These are phyloP conservation scores for Rhea americana DNA, from an alignment of 2,113 vertebrate species.

Conservation along the genomic window DNA sequence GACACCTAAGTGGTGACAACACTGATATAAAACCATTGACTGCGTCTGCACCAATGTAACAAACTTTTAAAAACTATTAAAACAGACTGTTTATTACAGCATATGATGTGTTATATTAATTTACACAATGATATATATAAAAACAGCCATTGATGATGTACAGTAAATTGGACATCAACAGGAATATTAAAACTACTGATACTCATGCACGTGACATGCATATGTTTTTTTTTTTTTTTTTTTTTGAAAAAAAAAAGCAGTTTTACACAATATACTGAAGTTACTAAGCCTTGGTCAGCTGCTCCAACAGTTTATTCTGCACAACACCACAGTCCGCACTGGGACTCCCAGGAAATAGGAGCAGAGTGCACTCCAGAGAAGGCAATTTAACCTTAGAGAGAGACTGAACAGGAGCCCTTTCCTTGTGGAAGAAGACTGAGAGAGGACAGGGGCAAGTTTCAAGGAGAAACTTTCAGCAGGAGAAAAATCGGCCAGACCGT, in stretches of 20 bases:
- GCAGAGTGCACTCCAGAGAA: constrained; percentile 20
- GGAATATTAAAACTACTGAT: constrained; percentile 79
- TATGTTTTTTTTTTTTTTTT: constrained; percentile 68
- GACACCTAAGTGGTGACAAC: neutral
- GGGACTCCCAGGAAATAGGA: neutral
- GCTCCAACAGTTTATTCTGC: constrained; percentile 59
- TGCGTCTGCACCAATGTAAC: constrained; percentile 65
- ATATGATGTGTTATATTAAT: constrained; percentile 86
- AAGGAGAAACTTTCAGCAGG: constrained; percentile 14
- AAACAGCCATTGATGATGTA: constrained; percentile 82
- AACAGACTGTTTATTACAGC: constrained; percentile 83
- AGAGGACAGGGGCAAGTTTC: neutral
- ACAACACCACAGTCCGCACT: neutral
- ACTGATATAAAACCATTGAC: neutral
- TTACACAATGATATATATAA: constrained; percentile 85
- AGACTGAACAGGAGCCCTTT: constrained; percentile 44
- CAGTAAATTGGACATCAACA: constrained; percentile 78
- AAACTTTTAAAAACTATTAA: constrained; percentile 77
- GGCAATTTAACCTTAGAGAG: neutral
- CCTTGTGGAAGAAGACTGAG: neutral
- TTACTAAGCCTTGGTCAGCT: constrained; percentile 68
- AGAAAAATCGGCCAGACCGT: neutral
- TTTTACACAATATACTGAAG: constrained; percentile 79
- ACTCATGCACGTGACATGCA: constrained; percentile 82
- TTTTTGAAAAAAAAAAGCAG: constrained; percentile 56